Evolutionary conservation across 2,797 vertebrate genomes (phyloP).

Genomic region (Nasua narica): DNA sequence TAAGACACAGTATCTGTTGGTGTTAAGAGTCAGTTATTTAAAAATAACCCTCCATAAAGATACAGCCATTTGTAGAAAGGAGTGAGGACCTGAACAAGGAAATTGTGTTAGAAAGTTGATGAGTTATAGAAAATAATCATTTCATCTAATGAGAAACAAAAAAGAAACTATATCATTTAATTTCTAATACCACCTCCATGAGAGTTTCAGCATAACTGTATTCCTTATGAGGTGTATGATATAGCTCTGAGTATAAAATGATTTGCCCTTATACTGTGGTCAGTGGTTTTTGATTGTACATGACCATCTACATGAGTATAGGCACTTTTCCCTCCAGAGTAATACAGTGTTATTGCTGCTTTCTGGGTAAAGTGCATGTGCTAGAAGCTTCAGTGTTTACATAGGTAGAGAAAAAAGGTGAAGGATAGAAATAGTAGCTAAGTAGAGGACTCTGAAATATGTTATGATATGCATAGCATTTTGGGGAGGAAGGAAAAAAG

Average conservation of each 20-base stretch:
- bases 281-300: not conserved
- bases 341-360: not conserved
- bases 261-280: not conserved
- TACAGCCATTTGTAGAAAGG: not conserved
- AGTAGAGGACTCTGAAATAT: not conserved
- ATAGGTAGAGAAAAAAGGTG: not conserved
- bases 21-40: constrained; percentile 24
- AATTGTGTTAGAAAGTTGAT: not conserved
- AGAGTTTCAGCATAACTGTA: not conserved
- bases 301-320: not conserved
- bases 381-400: not conserved
- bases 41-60: not conserved
- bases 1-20: not conserved
- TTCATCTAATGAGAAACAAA: not conserved
- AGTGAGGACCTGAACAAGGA: not conserved
- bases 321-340: not conserved
- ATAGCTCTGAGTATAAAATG: too few species aligned
- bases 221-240: not conserved
- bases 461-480: not conserved
- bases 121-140: not conserved
- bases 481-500: not conserved
- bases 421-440: not conserved
- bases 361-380: not conserved
- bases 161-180: not conserved
- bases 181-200: not conserved